These are phyloP conservation scores for Meda fulgida DNA, from an alignment of 2,797 vertebrate species.

Conservation along the genomic window DNA sequence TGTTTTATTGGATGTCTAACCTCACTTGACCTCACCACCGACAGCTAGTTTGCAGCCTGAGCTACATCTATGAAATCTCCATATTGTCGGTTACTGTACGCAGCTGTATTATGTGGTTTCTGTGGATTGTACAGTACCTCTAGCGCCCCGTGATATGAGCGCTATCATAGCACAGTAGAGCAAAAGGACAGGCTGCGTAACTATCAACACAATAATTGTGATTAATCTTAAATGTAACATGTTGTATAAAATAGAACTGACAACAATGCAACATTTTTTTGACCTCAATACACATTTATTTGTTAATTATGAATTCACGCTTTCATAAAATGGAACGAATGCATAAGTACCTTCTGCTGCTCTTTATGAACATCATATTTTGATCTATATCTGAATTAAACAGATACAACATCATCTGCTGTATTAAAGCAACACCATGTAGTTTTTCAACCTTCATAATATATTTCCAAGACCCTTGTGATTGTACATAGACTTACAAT, in stretches of 20 bases:
- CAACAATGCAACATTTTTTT: neutral
- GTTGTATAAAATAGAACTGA: conserved; percentile 15
- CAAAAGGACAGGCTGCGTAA: neutral
- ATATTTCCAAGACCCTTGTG: too few species aligned
- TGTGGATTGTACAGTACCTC: neutral
- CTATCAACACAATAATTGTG: neutral
- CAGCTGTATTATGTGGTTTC: neutral
- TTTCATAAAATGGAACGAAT: neutral
- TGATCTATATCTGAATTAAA: conserved; percentile 26
- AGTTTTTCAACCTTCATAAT: too few species aligned
- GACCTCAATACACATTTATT: neutral
- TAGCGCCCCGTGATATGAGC: neutral
- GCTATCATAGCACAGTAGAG: neutral
- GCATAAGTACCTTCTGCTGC: conserved; percentile 4
- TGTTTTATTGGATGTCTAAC: neutral
- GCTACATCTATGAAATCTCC: neutral
- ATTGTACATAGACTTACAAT: too few species aligned
- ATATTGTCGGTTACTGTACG: neutral
- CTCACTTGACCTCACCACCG: neutral
- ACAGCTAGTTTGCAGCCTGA: neutral
- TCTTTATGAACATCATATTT: conserved; percentile 16
- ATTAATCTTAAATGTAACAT: conserved; percentile 1
- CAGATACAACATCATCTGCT: neutral
- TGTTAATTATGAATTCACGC: neutral
- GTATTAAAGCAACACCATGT: too few species aligned